Conservation (phyloP, 1,140 invertebrate genomes). For the Arion vulgaris region DNA sequence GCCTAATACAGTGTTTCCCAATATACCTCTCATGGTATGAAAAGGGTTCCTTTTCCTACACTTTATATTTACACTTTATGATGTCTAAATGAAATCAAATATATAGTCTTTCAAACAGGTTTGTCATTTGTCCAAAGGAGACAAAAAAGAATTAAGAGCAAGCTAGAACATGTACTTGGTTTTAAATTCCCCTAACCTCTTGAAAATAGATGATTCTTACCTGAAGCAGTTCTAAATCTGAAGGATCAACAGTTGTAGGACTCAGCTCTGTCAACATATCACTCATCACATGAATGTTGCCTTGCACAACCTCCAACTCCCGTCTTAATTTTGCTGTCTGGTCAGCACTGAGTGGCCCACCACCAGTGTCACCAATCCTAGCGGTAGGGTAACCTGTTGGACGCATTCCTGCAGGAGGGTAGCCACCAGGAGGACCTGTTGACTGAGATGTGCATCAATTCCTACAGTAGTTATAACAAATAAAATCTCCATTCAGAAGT, state of each 20-base stretch:
- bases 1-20: too few species aligned
- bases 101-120: too few species aligned
- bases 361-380: background rate
- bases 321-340: conserved; percentile 90
- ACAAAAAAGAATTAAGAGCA: too few species aligned
- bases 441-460: background rate
- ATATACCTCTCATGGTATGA: too few species aligned
- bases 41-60: too few species aligned
- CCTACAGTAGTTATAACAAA: too few species aligned
- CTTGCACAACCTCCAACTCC: conserved; percentile 93
- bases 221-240: conserved; percentile 82
- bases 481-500: too few species aligned
- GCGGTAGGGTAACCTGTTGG: background rate
- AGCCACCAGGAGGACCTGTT: conserved; percentile 10
- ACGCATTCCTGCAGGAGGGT: background rate
- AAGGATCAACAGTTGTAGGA: conserved; percentile 81
- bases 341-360: conserved; percentile 72
- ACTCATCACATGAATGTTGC: conserved; percentile 92
- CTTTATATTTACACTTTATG: too few species aligned
- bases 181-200: too few species aligned
- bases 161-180: too few species aligned
- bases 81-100: too few species aligned
- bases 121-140: too few species aligned
- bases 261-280: conserved; percentile 94
- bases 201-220: conserved; percentile 68